Evolutionary conservation across 2,113 vertebrate species (phyloP).

Genomic region (Pundamilia nyererei): DNA sequence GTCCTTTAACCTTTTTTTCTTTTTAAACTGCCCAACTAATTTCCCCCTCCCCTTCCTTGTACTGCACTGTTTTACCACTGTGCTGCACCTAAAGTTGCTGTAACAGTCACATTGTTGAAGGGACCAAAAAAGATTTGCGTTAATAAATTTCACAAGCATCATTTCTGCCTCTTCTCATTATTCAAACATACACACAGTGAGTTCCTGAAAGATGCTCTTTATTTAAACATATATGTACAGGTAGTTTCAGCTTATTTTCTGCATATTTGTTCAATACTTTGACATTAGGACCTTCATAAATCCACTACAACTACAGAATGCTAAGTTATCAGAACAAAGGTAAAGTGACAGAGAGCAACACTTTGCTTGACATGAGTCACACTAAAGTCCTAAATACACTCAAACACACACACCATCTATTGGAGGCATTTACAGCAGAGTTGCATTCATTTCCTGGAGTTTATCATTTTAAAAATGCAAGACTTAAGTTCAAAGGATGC

Average conservation of each 20-base stretch:
- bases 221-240: constrained; percentile 73
- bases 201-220: constrained; percentile 72
- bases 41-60: background rate
- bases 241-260: constrained; percentile 51
- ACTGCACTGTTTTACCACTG: background rate
- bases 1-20: background rate
- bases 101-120: constrained; percentile 76
- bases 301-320: constrained; percentile 49
- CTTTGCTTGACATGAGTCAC: constrained; percentile 32
- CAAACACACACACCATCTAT: constrained; percentile 36
- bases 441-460: constrained; percentile 42
- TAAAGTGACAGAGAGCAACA: constrained; percentile 30
- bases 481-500: constrained; percentile 31
- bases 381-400: constrained; percentile 53
- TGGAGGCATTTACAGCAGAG: constrained; percentile 45
- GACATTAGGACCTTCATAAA: constrained; percentile 30
- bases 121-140: constrained; percentile 85
- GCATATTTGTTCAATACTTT: constrained; percentile 51
- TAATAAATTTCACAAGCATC: constrained; percentile 97
- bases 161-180: background rate
- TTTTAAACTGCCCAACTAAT: background rate
- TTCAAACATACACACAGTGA: background rate
- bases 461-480: constrained; percentile 28
- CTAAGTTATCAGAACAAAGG: constrained; percentile 16
- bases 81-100: constrained; percentile 7